Evolutionary conservation across 2,113 vertebrate genomes (phyloP), one percentile per base, ranked within the genome.

Genomic region (Albula glossodonta): DNA sequence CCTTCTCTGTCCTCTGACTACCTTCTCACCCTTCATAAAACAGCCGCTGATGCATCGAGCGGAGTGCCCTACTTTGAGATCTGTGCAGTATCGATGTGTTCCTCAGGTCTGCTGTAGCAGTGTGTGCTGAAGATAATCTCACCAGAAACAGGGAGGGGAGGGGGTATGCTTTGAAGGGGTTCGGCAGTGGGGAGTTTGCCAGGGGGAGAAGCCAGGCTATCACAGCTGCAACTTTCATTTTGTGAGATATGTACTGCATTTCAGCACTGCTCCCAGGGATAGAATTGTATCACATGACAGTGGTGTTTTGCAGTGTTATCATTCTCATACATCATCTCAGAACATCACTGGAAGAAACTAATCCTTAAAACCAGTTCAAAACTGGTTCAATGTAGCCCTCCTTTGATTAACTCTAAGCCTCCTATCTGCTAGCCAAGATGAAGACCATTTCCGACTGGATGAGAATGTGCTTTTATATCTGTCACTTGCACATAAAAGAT

Each of bases 1-100:
- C 60, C 17, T 66, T 19, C 22, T 51, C 11, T 74, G 51, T 77
- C 51, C 70, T 77, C 50, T 25, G 4, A 5, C 80, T 78, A 17
- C 77, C 85, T 86, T 25, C 19, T 63, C 22, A 19, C 60, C 60
- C 60, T 63, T 19, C 60, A 63, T 15, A 3, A 63, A 19, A 63
- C 15, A 3, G 13, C 56, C 17, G 60, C 60, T 4, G 60, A 15
- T 7, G 15, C 17, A 63, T 11, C 17, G 15, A 63, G 60, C 3
- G 56, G 56, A 63, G 60, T 19, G 60, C 60, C 60, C 60, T 19
- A 63, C 60, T 63, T 63, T 4, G 53, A 56, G 83, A 86, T 82
- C 80, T 86, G 80, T 63, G 56, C 56, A 41, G 31, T 41, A 41
- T 41, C 31, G 31, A 41, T 41, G 31, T 41, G 31, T 41, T 41